Conservation (phyloP, 2,888 invertebrate species). For the Acleris literana region DNA sequence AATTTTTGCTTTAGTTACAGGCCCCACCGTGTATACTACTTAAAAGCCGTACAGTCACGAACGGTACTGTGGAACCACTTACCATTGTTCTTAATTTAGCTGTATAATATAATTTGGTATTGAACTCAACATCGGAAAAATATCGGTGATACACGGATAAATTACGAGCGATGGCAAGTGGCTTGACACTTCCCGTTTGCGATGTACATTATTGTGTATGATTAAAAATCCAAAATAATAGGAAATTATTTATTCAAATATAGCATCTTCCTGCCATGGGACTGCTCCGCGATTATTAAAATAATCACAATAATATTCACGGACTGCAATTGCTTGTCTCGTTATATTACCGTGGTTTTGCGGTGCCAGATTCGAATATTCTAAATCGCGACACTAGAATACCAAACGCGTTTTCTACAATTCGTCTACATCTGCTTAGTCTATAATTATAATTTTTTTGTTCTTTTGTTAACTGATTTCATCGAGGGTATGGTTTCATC, state of each 20-base stretch:
- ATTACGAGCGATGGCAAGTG: constrained; percentile 1
- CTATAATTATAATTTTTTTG: constrained; percentile 31
- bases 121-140: constrained; percentile 3
- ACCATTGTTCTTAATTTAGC: constrained; percentile 5
- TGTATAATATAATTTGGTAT: constrained; percentile 4
- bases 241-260: constrained; percentile 14
- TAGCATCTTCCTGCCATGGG: constrained; percentile 16
- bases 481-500: constrained; percentile 23
- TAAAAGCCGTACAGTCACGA: not conserved
- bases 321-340: constrained; percentile 13
- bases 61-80: constrained; percentile 3
- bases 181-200: not conserved
- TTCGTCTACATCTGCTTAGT: constrained; percentile 31
- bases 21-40: not conserved
- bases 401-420: constrained; percentile 17
- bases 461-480: constrained; percentile 22
- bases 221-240: constrained; percentile 2
- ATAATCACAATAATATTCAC: constrained; percentile 28
- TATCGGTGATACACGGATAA: constrained; percentile 5
- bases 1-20: not conserved
- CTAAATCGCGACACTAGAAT: constrained; percentile 36
- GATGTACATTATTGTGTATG: not conserved
- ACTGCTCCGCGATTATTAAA: constrained; percentile 27
- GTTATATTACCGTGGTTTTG: constrained; percentile 9
- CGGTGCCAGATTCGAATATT: constrained; percentile 21